These are phyloP conservation scores for Phymastichus coffea DNA, from an alignment of 1,140 invertebrate species.

Conservation along the genomic window DNA sequence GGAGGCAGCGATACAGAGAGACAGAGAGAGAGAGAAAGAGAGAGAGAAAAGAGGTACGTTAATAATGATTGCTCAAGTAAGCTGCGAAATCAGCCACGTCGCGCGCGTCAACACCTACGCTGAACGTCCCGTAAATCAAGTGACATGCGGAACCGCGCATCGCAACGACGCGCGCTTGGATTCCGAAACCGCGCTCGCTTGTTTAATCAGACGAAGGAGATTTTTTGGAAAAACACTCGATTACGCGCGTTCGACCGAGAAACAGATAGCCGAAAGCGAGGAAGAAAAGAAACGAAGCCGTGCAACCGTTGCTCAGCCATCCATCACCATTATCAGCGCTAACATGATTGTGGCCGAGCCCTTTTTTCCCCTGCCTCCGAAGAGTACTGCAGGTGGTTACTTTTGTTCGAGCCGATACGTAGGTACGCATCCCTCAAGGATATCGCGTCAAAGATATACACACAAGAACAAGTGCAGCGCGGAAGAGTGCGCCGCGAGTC, in stretches of 20 bases:
- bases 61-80: constrained; percentile 6
- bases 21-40: too few relatives aligned
- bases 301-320: background rate
- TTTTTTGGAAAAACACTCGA: too few relatives aligned
- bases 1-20: too few relatives aligned
- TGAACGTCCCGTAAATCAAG: constrained; percentile 30
- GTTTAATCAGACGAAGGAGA: too few relatives aligned
- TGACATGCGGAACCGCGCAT: constrained; percentile 19
- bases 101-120: constrained; percentile 6
- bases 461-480: background rate
- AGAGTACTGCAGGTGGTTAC: background rate
- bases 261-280: too few relatives aligned
- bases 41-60: too few relatives aligned
- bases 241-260: too few relatives aligned
- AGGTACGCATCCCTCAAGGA: too few relatives aligned
- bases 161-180: constrained; percentile 10
- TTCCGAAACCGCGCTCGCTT: too few relatives aligned
- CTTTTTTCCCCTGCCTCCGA: background rate
- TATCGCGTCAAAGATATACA: too few relatives aligned
- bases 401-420: too few relatives aligned
- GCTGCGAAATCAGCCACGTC: constrained; percentile 5
- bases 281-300: background rate
- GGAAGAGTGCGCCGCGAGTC: background rate
- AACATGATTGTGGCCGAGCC: background rate
- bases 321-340: constrained; percentile 14